Evolutionary conservation across 2,797 vertebrate species (phyloP), one percentile per base, ranked within the genome.

Genomic region (Hipposideros larvatus): DNA sequence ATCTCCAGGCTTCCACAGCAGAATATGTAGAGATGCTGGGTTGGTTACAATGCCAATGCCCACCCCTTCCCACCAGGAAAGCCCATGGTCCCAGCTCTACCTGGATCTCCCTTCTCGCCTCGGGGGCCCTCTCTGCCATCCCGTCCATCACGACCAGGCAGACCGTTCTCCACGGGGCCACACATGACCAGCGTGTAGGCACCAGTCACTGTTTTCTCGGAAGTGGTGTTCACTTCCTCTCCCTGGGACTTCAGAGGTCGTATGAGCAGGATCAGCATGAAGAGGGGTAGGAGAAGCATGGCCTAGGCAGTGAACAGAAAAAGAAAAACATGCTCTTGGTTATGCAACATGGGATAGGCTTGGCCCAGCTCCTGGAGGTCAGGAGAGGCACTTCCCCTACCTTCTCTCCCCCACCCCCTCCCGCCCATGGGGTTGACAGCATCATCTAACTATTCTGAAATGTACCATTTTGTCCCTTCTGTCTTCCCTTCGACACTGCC

Each of bases 141-240:
- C 73, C 89, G 97, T 24, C 96, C 97, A 46, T 66, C 95, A 9
- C 95, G 97, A 61, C 96, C 97, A 80, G 97, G 97, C 46, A 96
- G 61, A 66, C 95, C 96, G 22, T 87, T 96, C 43, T 95, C 92
- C 59, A 16, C 5, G 0, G 97, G 84, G 28, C 18, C 74, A 59
- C 97, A 98, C 11, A 96, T 22, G 55, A 96, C 61, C 48, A 97
- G 21, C 11, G 84, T 95, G 90, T 92, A 96, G 63, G 87, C 1
- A 18, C 4, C 74, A 55, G 34, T 0, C 16, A 79, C 5, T 61
- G 24, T 1, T 66, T 84, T 83, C 57, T 55, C 19, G 4, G 73
- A 37, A 57, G 84, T 68, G 21, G 1, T 66, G 70, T 28, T 96
- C 96, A 96, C 1, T 66, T 95, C 78, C 74, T 75, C 55, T 92